Evolutionary conservation across 2,797 vertebrate species (phyloP).

Genomic region (Naso thynnoides): DNA sequence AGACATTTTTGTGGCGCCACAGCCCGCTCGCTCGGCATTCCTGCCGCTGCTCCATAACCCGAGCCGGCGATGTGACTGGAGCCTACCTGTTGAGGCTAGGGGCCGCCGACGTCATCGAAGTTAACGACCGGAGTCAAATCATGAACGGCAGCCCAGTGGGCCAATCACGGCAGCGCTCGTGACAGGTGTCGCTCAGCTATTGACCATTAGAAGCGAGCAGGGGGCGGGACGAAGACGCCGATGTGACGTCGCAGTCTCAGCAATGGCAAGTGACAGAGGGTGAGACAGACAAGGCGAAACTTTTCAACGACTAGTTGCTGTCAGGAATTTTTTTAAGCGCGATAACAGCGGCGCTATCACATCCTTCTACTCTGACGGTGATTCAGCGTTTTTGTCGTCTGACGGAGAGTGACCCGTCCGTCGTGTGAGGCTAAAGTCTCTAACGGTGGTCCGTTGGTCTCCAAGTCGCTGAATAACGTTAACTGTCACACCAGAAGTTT

Average conservation of each 20-base stretch:
- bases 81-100: slow-evolving; percentile 67
- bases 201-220: slow-evolving; percentile 54
- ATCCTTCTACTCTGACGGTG: not conserved
- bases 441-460: slow-evolving; percentile 17
- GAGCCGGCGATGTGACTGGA: not conserved
- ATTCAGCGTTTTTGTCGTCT: not conserved
- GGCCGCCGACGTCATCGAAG: slow-evolving; percentile 53
- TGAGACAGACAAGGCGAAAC: slow-evolving; percentile 69
- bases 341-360: not conserved
- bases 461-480: slow-evolving; percentile 37
- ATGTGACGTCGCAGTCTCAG: slow-evolving; percentile 61
- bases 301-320: slow-evolving; percentile 36
- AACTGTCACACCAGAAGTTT: slow-evolving; percentile 66
- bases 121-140: slow-evolving; percentile 6
- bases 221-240: slow-evolving; percentile 52
- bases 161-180: slow-evolving; percentile 68
- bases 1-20: no score
- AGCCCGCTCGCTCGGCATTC: no score
- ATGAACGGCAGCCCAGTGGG: slow-evolving; percentile 36
- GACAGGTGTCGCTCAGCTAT: slow-evolving; percentile 65
- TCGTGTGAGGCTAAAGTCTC: slow-evolving; percentile 21
- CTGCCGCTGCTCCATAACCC: no score
- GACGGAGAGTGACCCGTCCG: not conserved
- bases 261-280: slow-evolving; percentile 71
- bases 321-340: slow-evolving; percentile 1